Evolutionary conservation across 2,888 invertebrate species (phyloP).

Genomic region (Noctua comes): DNA sequence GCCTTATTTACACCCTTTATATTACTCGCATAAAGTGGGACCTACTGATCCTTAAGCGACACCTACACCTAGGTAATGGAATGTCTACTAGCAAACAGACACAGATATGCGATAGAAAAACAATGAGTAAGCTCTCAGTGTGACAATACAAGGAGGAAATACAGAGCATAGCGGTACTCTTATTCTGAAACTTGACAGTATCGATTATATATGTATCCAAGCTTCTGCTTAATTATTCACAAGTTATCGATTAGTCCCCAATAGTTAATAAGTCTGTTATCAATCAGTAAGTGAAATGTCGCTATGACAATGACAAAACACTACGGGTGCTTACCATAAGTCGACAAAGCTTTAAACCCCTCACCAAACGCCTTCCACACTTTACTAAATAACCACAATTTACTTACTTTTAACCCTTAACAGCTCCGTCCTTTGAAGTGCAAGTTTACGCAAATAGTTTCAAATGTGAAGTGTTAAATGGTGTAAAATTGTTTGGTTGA

Average conservation of each 20-base stretch:
- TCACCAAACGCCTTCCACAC: slow-evolving; percentile 19
- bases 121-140: too few species aligned
- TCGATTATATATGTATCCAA: background rate
- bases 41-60: background rate
- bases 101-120: background rate
- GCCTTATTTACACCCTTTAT: too few species aligned
- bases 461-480: slow-evolving; percentile 26
- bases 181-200: background rate
- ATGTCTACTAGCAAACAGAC: background rate
- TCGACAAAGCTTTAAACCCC: background rate
- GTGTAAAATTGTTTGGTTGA: slow-evolving; percentile 9
- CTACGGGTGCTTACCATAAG: slow-evolving; percentile 7
- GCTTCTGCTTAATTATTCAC: slow-evolving; percentile 14
- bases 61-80: background rate
- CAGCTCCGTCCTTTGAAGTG: slow-evolving; percentile 41
- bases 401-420: slow-evolving; percentile 18
- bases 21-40: background rate
- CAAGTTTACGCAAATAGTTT: slow-evolving; percentile 20
- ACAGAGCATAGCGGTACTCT: background rate
- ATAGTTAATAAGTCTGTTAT: background rate
- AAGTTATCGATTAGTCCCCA: background rate
- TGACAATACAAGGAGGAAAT: background rate
- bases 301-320: background rate
- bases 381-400: slow-evolving; percentile 12
- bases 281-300: background rate